Conservation (phyloP, 2,888 invertebrate genomes). For the Spisula solida region DNA sequence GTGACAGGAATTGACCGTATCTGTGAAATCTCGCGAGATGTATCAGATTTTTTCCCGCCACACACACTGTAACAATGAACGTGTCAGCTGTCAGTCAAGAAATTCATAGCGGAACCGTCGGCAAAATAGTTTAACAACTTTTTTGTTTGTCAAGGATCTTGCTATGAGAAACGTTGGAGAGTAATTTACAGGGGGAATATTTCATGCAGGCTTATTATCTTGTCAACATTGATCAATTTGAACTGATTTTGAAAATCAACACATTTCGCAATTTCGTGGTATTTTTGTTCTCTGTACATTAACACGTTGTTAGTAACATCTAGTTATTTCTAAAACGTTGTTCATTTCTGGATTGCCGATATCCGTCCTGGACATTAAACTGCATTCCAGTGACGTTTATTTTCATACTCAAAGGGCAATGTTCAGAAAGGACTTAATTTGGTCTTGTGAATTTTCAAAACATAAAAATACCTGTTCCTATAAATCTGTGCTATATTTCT, state of each 20-base stretch:
- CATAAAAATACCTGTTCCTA: too few relatives aligned
- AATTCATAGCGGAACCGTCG: constrained; percentile 65
- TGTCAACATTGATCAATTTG: constrained; percentile 3
- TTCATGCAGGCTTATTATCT: neutral
- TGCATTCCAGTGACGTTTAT: too few relatives aligned
- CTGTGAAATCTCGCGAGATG: constrained; percentile 40
- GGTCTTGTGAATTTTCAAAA: too few relatives aligned
- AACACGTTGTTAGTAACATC: too few relatives aligned
- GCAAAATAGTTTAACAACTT: constrained; percentile 29
- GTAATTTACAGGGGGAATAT: neutral
- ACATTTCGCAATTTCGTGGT: neutral
- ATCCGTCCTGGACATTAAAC: too few relatives aligned
- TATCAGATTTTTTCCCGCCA: constrained; percentile 58
- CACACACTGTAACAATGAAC: constrained; percentile 60
- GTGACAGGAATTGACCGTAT: constrained; percentile 60
- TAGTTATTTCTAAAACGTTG: too few relatives aligned
- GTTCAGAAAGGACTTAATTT: too few relatives aligned
- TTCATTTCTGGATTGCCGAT: too few relatives aligned
- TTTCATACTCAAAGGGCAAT: too few relatives aligned
- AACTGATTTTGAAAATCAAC: constrained; percentile 10
- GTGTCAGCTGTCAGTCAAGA: constrained; percentile 70
- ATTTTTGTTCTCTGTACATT: too few relatives aligned
- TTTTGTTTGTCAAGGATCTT: constrained; percentile 25
- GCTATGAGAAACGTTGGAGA: neutral
- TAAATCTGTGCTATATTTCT: too few relatives aligned